phyloP scores from a whole-genome alignment of 2,888 invertebrate species.

The Crocallis elinguaria region DNA sequence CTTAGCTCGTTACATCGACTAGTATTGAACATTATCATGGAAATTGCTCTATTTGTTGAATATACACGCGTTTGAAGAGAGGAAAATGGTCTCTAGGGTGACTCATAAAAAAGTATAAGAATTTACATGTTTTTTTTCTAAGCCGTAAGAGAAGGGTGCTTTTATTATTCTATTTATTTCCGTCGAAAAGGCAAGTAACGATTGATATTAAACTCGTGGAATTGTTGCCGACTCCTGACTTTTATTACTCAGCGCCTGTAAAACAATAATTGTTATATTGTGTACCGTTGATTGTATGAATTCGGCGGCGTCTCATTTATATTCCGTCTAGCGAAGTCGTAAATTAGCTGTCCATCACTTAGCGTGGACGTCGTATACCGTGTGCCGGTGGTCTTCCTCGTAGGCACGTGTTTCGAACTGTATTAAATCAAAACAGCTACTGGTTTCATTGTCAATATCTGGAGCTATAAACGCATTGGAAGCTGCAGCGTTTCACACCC shows the following conservation, averaged over 20 bases:
- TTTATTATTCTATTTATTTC: slow-evolving; percentile 25
- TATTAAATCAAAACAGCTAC: slow-evolving; percentile 34
- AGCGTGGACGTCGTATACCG: slow-evolving; percentile 31
- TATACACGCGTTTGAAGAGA: slow-evolving; percentile 37
- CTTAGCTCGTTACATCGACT: slow-evolving; percentile 33
- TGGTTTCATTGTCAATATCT: slow-evolving; percentile 37
- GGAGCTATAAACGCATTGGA: slow-evolving; percentile 23
- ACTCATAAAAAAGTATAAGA: slow-evolving; percentile 26
- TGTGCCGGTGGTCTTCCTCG: slow-evolving; percentile 32
- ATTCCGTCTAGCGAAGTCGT: slow-evolving; percentile 58
- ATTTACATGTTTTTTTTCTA: slow-evolving; percentile 25
- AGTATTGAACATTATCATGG: slow-evolving; percentile 48
- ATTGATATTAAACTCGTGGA: slow-evolving; percentile 23
- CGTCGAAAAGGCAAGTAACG: slow-evolving; percentile 9
- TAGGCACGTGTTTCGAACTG: slow-evolving; percentile 40
- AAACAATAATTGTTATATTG: slow-evolving; percentile 56
- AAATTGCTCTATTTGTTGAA: slow-evolving; percentile 50
- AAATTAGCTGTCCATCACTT: slow-evolving; percentile 65
- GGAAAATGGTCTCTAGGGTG: slow-evolving; percentile 30
- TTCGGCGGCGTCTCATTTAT: slow-evolving; percentile 61
- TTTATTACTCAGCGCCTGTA: slow-evolving; percentile 44
- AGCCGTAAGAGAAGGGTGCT: slow-evolving; percentile 4
- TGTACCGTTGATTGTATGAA: slow-evolving; percentile 56
- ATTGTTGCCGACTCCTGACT: slow-evolving; percentile 48
- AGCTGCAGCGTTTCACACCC: slow-evolving; percentile 28